Evolutionary conservation across 2,797 vertebrate genomes (phyloP).

Genomic region (Anguilla megastoma): DNA sequence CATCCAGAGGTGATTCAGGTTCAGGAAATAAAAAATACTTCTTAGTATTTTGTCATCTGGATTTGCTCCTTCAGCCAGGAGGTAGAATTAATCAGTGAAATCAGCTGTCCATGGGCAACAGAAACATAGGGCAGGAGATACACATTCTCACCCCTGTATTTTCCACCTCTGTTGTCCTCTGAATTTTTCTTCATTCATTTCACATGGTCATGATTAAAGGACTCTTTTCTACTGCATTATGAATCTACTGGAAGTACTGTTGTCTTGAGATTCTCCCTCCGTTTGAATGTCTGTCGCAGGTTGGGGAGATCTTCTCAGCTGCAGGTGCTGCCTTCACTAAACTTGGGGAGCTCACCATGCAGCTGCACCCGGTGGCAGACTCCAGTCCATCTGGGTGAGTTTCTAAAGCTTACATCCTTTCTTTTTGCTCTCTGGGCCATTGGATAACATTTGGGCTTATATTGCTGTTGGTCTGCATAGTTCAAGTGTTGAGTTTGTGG

Average conservation of each 20-base stretch:
- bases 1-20: not conserved
- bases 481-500: not conserved
- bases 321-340: constrained; percentile 89
- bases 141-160: no score
- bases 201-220: not conserved
- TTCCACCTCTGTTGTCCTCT: not conserved
- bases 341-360: constrained; percentile 88
- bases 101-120: no score
- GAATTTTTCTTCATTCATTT: not conserved
- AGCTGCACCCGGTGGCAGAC: constrained; percentile 88
- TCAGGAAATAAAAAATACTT: no score
- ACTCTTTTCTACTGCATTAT: not conserved
- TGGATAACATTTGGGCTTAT: not conserved
- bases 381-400: constrained; percentile 85
- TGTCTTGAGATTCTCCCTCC: constrained; percentile 14
- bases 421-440: not conserved
- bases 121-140: no score
- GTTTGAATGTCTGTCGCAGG: constrained; percentile 62
- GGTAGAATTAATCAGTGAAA: no score
- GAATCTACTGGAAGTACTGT: not conserved
- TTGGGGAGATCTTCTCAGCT: constrained; percentile 92
- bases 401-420: no score
- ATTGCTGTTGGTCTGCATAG: not conserved
- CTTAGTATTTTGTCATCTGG: no score
- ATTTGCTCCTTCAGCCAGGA: no score